Percentiles rank a stretch among this genome's conserved stretches.
phyloP scores from a whole-genome alignment of 2,797 vertebrate species.

The Propithecus perrieri region DNA sequence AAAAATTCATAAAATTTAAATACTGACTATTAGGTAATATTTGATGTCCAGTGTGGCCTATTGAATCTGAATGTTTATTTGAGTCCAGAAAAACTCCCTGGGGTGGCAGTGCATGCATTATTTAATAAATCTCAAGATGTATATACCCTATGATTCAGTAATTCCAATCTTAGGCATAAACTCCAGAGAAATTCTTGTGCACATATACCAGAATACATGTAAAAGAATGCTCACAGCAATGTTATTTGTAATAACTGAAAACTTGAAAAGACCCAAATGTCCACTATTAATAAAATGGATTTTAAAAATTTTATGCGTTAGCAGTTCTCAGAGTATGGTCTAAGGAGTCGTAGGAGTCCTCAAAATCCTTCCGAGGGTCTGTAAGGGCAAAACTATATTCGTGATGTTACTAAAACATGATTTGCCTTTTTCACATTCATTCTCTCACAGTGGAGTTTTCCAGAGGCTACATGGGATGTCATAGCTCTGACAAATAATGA shows the following conservation, averaged over 20 bases:
- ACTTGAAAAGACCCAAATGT: not conserved
- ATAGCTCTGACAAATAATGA: slow-evolving; percentile 17
- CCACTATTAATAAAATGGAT: not conserved
- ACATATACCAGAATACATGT: not conserved
- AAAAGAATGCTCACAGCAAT: not conserved
- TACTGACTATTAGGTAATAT: not conserved
- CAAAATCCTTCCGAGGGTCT: not conserved
- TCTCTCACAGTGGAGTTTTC: not conserved
- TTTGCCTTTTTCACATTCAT: slow-evolving; percentile 31
- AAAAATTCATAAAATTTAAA: not conserved
- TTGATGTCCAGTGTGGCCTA: not conserved
- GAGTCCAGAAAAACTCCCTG: not conserved
- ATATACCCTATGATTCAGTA: not conserved
- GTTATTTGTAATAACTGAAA: slow-evolving; percentile 14
- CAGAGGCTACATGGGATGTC: not conserved
- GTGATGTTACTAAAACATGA: not conserved
- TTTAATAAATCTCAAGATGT: not conserved
- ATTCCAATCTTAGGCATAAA: not conserved
- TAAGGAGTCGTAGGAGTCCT: not conserved
- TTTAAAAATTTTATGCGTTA: not conserved
- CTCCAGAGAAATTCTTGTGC: not conserved
- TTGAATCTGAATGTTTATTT: not conserved
- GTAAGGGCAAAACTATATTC: not conserved
- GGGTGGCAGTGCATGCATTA: not conserved
- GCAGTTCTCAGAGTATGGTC: not conserved